Conservation (phyloP, 2,113 vertebrate genomes). For the Tringa solitaria region DNA sequence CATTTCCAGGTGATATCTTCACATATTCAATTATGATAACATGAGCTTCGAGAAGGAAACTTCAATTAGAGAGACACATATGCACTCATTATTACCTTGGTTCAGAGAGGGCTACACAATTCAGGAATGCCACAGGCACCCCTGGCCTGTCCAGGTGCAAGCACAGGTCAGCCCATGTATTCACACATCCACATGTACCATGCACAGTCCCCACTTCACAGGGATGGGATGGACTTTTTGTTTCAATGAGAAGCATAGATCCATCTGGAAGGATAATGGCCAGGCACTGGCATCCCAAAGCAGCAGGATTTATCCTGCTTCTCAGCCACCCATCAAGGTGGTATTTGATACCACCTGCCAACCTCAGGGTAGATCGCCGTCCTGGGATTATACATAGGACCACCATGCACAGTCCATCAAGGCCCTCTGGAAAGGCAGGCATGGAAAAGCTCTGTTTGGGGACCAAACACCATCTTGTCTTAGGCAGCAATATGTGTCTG, state of each 20-base stretch:
- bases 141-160: not conserved
- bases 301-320: not conserved
- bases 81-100: not conserved
- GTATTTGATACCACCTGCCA: not conserved
- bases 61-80: not conserved
- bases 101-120: not conserved
- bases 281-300: not conserved
- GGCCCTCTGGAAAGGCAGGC: not conserved
- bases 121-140: not conserved
- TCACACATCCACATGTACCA: not conserved
- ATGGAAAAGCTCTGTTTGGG: not conserved
- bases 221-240: not conserved
- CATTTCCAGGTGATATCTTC: not conserved
- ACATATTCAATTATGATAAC: not conserved
- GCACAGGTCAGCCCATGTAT: not conserved
- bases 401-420: not conserved
- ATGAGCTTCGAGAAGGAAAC: not conserved
- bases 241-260: not conserved
- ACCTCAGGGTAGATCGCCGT: rapidly evolving
- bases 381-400: not conserved
- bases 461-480: not conserved
- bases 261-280: not conserved
- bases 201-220: not conserved
- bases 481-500: rapidly evolving
- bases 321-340: not conserved